Percentiles rank a stretch among this genome's conserved stretches.
Conservation (phyloP, 2,797 vertebrate species). For the Spatula versicolor region DNA sequence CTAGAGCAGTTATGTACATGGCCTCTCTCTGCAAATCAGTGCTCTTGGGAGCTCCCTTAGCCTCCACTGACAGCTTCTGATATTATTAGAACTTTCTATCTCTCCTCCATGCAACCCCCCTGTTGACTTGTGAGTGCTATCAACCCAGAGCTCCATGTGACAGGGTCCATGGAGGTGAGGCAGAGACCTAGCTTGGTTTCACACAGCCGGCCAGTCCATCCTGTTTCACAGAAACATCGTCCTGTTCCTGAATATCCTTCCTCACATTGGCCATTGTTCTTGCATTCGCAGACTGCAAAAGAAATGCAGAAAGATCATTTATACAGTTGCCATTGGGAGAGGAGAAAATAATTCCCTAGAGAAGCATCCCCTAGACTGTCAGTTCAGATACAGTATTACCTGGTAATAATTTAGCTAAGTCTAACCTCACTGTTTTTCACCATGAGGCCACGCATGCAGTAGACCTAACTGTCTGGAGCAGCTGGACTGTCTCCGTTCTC, state of each 20-base stretch:
- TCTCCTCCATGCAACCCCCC: neutral
- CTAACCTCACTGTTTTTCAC: neutral
- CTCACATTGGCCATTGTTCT: constrained; percentile 85
- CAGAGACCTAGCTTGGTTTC: constrained; percentile 83
- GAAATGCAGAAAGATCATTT: neutral
- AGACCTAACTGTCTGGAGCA: neutral
- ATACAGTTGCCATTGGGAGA: neutral
- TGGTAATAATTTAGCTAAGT: neutral
- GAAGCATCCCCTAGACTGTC: neutral
- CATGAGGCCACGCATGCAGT: neutral
- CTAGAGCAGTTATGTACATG: neutral
- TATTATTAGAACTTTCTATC: neutral
- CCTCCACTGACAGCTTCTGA: neutral
- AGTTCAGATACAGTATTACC: neutral
- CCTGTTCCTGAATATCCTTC: constrained; percentile 84
- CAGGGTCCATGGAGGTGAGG: neutral
- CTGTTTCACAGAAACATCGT: constrained; percentile 87
- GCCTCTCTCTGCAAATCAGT: neutral
- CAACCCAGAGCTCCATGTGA: fast-evolving
- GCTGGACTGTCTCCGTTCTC: neutral
- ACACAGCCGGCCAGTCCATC: constrained; percentile 90
- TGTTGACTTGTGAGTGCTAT: neutral
- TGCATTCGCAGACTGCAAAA: constrained; percentile 88
- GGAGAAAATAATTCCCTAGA: neutral
- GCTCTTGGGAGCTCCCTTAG: neutral